Base-by-base conservation (phyloP, 2,888 invertebrate species). In the Aproaerema taeniolella region DNA sequence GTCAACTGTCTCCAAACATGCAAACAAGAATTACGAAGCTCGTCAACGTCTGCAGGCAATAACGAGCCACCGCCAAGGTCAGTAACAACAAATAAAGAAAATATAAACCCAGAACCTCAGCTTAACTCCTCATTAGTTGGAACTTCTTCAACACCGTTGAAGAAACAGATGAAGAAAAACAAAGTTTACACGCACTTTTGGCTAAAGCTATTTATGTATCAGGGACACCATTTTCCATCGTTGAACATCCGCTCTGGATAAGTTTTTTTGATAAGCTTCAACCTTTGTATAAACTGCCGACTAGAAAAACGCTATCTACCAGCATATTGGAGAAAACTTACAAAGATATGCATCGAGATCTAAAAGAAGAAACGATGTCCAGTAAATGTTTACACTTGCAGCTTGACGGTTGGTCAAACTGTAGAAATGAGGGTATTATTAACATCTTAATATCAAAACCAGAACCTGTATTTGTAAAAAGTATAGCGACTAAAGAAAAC, bases 401-500 rank as follows among this genome's bases (percentile, higher is more conserved):
- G 2, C 10, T 10, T 9, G 32, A 32, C 17, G 32, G 32, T 5
- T 32, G 32, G 32, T 17, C 10, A 6, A 11, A 32, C 11, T 6
- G 16, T 1, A 11, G 32, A 2, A 32, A 32, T 17, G 17, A 16
- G 11, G 17, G 17, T 2, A 32, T 32, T 2, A 17, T 32, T 2
- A 32, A 32, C 11, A 10, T 32, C 7, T 3, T 32, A 4, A 17
- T 32, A 5, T 17, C 32, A 17, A 32, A n/a, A 17, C 32, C 32
- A 2, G 17, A 16, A 2, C 10, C 11, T 2, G 17, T 7, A 1
- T 32, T 32, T 7, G 7, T 32, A 9, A 11, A 32, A 32, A 32
- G 16, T 17, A 1, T 17, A 6, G 7, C 6, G 11, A 1, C 32
- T 10, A 1, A 6, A 17, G 32, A 32, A 11, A 17, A 17, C 2